Conservation (phyloP, 37 sponge, comb jelly and placozoan genomes). For the Beroe forskalii region DNA sequence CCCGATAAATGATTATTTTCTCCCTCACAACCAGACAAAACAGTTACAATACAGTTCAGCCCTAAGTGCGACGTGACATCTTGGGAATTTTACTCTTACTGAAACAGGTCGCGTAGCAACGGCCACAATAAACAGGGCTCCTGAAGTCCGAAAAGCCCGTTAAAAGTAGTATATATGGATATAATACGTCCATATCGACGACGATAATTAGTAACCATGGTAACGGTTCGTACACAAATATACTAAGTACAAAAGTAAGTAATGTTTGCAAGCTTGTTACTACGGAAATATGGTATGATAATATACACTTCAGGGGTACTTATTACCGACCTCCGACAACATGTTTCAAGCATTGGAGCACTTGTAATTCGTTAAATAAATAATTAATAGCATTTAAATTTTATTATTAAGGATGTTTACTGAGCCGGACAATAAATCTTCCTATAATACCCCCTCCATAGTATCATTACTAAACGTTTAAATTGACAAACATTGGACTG, state of each 20-base stretch:
- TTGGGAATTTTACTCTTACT: not conserved
- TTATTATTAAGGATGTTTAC: too few species aligned
- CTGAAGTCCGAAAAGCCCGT: not conserved
- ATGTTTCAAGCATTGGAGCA: too few species aligned
- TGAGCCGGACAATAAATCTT: too few species aligned
- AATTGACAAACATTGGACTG: too few species aligned
- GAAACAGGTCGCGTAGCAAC: not conserved
- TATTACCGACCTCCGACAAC: too few species aligned
- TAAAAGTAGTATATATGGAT: not conserved
- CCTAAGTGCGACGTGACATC: not conserved
- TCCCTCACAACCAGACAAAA: too few species aligned
- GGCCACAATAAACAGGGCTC: not conserved
- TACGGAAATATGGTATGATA: not conserved
- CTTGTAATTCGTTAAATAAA: too few species aligned
- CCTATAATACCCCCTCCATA: too few species aligned
- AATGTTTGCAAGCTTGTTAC: not conserved
- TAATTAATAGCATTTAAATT: not conserved
- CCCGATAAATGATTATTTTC: too few species aligned
- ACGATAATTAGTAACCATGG: conserved; percentile 38
- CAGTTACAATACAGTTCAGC: not conserved
- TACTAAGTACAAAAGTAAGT: conserved; percentile 16
- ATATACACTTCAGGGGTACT: too few species aligned
- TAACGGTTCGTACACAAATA: conserved; percentile 21
- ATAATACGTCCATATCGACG: not conserved
- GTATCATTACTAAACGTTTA: too few species aligned